A percentile compares a stretch with the other conserved stretches of the same genome.
These are phyloP conservation scores for Ursus arctos DNA, from an alignment of 2,113 vertebrate genomes.

Conservation along the genomic window DNA sequence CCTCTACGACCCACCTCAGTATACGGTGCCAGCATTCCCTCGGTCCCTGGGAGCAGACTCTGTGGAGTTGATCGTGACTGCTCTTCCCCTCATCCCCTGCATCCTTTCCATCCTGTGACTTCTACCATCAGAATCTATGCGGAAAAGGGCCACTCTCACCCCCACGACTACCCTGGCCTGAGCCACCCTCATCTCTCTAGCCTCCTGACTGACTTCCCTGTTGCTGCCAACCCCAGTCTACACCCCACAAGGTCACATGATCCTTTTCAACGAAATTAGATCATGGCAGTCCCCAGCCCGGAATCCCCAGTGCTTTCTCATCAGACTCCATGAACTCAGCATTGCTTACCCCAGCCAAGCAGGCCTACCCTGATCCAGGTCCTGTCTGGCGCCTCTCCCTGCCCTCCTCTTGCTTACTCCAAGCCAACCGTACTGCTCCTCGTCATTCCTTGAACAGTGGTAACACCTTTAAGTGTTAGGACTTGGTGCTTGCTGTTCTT, in stretches of 20 bases:
- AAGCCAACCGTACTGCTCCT: accelerated
- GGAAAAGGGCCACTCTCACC: not conserved
- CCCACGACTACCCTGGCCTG: not conserved
- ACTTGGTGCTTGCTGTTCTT: not conserved
- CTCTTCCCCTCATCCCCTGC: not conserved
- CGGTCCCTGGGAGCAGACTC: not conserved
- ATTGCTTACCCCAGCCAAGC: not conserved
- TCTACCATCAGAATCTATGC: not conserved
- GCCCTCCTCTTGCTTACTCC: not conserved
- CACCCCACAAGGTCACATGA: not conserved
- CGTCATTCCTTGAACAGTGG: not conserved
- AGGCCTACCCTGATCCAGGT: not conserved
- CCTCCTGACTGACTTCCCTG: not conserved
- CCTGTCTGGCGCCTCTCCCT: not conserved
- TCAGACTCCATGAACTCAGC: not conserved
- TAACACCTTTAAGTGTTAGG: not conserved
- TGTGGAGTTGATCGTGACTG: no score
- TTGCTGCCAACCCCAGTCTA: not conserved
- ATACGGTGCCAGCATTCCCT: not conserved
- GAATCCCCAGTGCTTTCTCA: not conserved
- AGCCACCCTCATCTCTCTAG: not conserved
- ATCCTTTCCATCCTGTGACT: not conserved
- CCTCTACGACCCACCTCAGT: not conserved
- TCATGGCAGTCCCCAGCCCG: not conserved
- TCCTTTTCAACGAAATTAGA: not conserved